A percentile compares a stretch with the other conserved stretches of the same genome.
Evolutionary conservation across 2,888 invertebrate genomes (phyloP).

Genomic region (Apamea sordens): DNA sequence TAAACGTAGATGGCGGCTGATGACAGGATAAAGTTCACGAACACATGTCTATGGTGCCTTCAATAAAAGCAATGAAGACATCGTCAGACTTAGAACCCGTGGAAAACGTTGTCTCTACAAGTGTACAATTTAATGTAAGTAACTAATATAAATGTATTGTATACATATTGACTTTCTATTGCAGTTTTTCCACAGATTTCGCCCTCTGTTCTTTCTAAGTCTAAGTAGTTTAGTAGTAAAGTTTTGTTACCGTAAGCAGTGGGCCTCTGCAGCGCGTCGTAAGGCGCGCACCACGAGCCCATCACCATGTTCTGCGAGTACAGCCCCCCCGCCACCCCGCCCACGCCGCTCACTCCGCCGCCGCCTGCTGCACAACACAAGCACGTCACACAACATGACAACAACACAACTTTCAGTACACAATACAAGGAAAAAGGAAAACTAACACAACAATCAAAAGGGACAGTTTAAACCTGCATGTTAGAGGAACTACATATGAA

Average conservation of each 20-base stretch:
- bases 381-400: constrained; percentile 13
- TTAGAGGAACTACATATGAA: no score
- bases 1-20: background rate
- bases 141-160: background rate
- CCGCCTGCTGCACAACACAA: constrained; percentile 67
- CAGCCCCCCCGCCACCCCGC: constrained; percentile 91
- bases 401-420: constrained; percentile 15
- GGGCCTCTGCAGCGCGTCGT: constrained; percentile 95
- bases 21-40: background rate
- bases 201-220: no score
- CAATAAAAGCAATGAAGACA: background rate
- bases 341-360: constrained; percentile 80
- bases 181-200: background rate
- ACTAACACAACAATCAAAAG: background rate
- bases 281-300: constrained; percentile 93
- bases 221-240: background rate
- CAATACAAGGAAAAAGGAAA: constrained; percentile 6
- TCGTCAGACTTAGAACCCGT: background rate
- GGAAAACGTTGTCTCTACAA: background rate
- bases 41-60: background rate
- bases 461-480: background rate
- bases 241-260: constrained; percentile 93
- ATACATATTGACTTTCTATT: background rate
- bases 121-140: background rate
- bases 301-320: constrained; percentile 95